Evolutionary conservation across 2,797 vertebrate species (phyloP), one percentile per base, ranked within the genome.

Genomic region (Neomorphus geoffroyi): DNA sequence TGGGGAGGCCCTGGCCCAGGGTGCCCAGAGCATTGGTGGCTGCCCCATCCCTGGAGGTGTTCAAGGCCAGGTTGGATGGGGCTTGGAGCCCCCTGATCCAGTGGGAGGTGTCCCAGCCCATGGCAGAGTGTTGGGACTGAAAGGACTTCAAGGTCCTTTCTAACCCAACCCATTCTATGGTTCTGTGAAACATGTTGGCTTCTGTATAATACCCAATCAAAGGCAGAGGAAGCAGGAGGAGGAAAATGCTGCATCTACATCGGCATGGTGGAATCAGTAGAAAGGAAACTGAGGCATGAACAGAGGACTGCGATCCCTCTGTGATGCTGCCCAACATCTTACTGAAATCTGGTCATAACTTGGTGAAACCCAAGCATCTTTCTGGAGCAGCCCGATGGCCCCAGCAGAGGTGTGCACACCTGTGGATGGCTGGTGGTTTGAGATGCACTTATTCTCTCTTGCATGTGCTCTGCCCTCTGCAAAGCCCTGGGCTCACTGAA

Each of bases 391-490:
- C 7, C 46, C 39, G 13, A 5, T 3, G 16, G 33, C 56, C 21
- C 18, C 35, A 35, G 51, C 12, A 60, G 58, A 43, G 5, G 30
- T 62, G 48, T 33, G 8, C 22, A 62, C 26, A n/a, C 23, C n/a
- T 4, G 2, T 8, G 18, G 46, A 30, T 11, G 33, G 12, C 56
- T 74, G 81, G 21, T 23, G 10, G 17, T 73, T 22, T 56, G 43
- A 30, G 39, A 18, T 70, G 24, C 6, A 24, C 39, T 69, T 1
- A 2, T 73, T 77, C 15, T 27, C 11, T 18, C 18, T 43, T 23
- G 3, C 5, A 3, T 32, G 48, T 15, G 13, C 23, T 1, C 5
- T 19, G 43, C 16, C 7, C 14, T 35, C 26, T 5, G 3, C 28
- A 54, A 37, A 84, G 45, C 56, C 61, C n/a, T 0, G 0, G 60